Base-by-base conservation (phyloP, 2,888 invertebrate genomes). In the Drosophila nr. fundita region DNA sequence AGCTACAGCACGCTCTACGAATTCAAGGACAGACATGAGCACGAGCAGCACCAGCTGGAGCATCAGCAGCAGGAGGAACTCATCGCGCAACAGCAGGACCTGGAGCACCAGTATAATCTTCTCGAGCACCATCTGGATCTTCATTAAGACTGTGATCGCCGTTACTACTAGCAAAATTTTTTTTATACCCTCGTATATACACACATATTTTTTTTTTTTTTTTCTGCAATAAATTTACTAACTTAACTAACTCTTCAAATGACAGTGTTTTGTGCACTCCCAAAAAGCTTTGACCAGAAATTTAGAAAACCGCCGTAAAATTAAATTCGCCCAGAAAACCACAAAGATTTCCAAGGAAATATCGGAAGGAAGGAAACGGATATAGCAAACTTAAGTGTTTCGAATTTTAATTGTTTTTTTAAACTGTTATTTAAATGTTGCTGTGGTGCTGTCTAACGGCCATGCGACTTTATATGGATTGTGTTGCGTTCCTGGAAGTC, bases 1-100 rank as follows among this genome's bases (percentile, higher is more conserved):
- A 92, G 92, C 76, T 92, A 92, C 64, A 92, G 92, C 79, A 92
- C 91, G 8, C 76, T 91, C 30, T 92, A 92, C 49, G 91, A 91
- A 69, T 91, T 87, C 67, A 88, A 91, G 82, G 91, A 92, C 60
- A 73, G 84, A 7, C 57, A 74, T 24, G 84, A 89, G 58, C 89
- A 90, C 30, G 86, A 86, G 29, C 64, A 69, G 54, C 72, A 87
- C 1, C 75, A 83, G 24, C 45, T 88, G 34, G 73, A 90, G 64
- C 87, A 86, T 30, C 73, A 89, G 68, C 68, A 74, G 5, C 61
- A 76, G 62, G 89, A 85, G 55, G 27, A 90, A 61, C 80, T 83
- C 38, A 72, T 84, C 40, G 82, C 78, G 24, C 90, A 89, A 21
- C 82, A 84, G 57, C 66, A 68, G 10, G 66, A 79, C 27, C 52